Base-by-base conservation (phyloP, 2,888 invertebrate species). In the Synanthedon formicaeformis region DNA sequence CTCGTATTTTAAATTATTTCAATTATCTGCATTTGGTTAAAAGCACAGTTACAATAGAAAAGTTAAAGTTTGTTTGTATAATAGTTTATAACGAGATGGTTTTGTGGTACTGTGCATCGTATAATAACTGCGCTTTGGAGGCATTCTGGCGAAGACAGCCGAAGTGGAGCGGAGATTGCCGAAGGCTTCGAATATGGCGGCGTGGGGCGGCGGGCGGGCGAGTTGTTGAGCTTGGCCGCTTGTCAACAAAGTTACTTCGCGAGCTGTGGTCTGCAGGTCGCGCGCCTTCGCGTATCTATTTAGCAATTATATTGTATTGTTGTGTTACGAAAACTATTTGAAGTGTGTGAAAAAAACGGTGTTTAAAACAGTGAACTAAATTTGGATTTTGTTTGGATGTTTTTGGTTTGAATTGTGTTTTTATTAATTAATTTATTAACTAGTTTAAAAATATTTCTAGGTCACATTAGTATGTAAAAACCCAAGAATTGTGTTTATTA, bases 191-290 rank as follows among this genome's bases (percentile, higher is more conserved):
- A 50, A 83, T 57, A 85, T 84, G 84, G 86, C 54, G 51, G 34
- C 51, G 34, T 23, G n/a, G 13, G 50, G 50, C 83, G 71, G 69
- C 69, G 64, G 62, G 66, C 34, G 10, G 34, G 34, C 34, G 34
- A 34, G 34, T 10, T 34, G 23, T 23, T 23, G 23, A 75, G 71
- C 75, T 67, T 72, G 63, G 60, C 54, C 72, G 83, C 80, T 83
- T 86, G 86, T 86, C 86, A 86, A 86, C 86, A 86, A 86, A 82
- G 76, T 80, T 74, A 78, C 70, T 70, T 66, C 71, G 74, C 68
- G 71, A 57, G 59, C 66, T 64, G 10, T 34, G 34, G 34, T 34
- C 50, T 50, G 66, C 63, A 62, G 71, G 71, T 59, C 73, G 82
- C 71, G 75, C 73, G 77, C 65, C 66, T 68, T 70, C 45, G 45